Evolutionary conservation across 2,888 invertebrate species (phyloP), one percentile per base, ranked within the genome.

Genomic region (Folsomia candida): DNA sequence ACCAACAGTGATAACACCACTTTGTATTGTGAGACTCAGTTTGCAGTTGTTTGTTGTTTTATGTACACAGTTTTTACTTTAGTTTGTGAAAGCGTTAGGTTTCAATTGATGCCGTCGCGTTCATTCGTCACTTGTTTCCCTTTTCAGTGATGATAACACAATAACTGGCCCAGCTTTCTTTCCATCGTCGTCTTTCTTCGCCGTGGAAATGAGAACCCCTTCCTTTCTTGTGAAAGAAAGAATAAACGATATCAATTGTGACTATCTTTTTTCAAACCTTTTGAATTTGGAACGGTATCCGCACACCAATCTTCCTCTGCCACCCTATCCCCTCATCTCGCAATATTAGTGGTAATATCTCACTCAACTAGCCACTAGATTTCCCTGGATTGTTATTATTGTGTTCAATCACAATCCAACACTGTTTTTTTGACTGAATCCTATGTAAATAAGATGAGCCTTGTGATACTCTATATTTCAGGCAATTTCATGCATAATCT

Each of bases 101-200:
- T 54, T 54, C 54, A 54, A 54, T 54, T 54, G 54, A 22, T 4
- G 22, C 54, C 54, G 54, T 14, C 4, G 37, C 37, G 4, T 37
- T 4, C 14, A 37, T 37, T n/a, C 47, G 9, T 47, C 11, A 4
- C 22, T 54, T 54, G 54, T 54, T 54, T 54, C 54, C 54, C 54
- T 20, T 54, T 54, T 37, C 37, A 37, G 20, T 6, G 20, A 22
- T 14, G 6, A 14, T 6, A 22, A 6, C 11, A 54, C n/a, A 65
- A 61, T 54, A 65, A 61, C 65, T 59, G 66, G 70, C 70, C 65
- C 66, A 66, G 65, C 65, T 70, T 70, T 70, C 70, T 51, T 65
- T 66, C 54, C 66, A 51, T 27, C 67, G 57, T 67, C 59, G 57
- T 57, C 22, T 64, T 25, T 51, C 25, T 47, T 64, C 26, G 20